Conservation (phyloP, 2,113 vertebrate genomes). For the Probosciger aterrimus region DNA sequence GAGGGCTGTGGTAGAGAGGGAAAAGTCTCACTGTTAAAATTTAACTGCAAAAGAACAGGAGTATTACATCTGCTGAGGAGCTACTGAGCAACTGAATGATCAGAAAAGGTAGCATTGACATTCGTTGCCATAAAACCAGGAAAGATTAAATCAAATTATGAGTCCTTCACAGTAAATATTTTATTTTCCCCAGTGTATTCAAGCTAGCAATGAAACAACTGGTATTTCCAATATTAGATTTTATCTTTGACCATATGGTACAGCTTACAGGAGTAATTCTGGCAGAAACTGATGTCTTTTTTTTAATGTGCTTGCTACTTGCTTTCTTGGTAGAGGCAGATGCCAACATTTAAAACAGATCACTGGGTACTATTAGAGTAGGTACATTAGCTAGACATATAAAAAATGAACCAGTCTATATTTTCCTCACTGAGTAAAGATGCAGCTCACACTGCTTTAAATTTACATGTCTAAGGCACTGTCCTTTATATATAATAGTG, state of each 20-base stretch:
- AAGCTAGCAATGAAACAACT: constrained; percentile 30
- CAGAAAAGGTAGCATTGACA: neutral
- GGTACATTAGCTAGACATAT: neutral
- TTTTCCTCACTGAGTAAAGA: neutral
- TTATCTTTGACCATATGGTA: constrained; percentile 44
- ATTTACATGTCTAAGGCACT: neutral
- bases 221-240: constrained; percentile 50
- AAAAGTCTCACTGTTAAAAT: neutral
- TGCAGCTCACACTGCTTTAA: neutral
- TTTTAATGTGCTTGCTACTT: constrained; percentile 31
- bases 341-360: constrained; percentile 29
- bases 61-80: neutral
- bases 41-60: neutral
- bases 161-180: constrained; percentile 34
- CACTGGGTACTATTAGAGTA: neutral
- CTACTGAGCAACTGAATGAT: neutral
- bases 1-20: neutral
- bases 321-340: constrained; percentile 8
- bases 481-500: neutral
- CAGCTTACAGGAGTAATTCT: constrained; percentile 32
- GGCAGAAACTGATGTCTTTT: neutral
- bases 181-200: constrained; percentile 12
- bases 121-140: neutral
- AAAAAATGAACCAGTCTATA: neutral
- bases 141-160: constrained; percentile 15